Evolutionary conservation across 2,113 vertebrate genomes (phyloP).

Genomic region (Deroptyus accipitrinus): DNA sequence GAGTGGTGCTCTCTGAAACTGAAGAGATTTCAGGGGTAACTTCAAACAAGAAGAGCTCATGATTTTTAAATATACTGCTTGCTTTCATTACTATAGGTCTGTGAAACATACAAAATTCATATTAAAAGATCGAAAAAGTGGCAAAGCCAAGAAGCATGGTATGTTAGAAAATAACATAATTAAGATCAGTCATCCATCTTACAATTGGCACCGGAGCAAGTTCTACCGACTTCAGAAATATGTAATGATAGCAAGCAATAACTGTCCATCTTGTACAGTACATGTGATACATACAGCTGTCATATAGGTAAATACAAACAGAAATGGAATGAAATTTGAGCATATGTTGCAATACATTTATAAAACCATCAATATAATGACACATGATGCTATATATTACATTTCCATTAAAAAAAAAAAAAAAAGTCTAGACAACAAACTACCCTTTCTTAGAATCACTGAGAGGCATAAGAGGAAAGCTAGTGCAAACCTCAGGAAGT

Average conservation of each 20-base stretch:
- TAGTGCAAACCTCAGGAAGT: background rate
- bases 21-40: constrained; percentile 5
- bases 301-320: background rate
- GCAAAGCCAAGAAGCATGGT: background rate
- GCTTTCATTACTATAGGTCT: background rate
- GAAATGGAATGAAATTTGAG: background rate
- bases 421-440: background rate
- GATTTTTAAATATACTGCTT: background rate
- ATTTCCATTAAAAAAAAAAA: background rate
- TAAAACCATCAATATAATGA: background rate
- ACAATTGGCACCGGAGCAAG: background rate
- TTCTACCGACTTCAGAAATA: background rate
- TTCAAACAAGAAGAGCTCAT: background rate
- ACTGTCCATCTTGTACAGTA: background rate
- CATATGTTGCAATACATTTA: background rate
- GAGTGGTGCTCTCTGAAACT: constrained; percentile 78
- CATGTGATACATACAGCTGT: background rate
- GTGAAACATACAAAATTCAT: background rate
- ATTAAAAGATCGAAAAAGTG: background rate
- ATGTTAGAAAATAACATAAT: background rate
- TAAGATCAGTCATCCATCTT: background rate
- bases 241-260: background rate
- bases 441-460: background rate
- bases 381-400: background rate
- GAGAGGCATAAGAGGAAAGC: background rate